A percentile compares a stretch with the other conserved stretches of the same genome.
Conservation (phyloP, 2,888 invertebrate genomes). For the Plebejus anna region DNA sequence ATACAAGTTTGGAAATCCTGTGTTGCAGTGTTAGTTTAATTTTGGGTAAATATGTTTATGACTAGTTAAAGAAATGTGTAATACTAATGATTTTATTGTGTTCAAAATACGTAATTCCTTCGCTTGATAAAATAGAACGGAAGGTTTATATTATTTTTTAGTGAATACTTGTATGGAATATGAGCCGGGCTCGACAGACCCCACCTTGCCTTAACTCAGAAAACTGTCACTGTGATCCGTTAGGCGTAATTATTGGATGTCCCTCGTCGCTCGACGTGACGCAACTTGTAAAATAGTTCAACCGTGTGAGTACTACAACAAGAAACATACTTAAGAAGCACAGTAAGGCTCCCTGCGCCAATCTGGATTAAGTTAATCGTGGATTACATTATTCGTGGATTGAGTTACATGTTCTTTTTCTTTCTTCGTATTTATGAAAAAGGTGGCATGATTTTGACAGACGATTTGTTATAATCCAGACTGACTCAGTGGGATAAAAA, state of each 20-base stretch:
- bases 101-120: no score
- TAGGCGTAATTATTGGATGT: conserved; percentile 61
- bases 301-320: background rate
- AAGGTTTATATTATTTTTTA: conserved; percentile 12
- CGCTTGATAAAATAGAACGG: no score
- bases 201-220: conserved; percentile 75
- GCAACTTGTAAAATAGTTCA: conserved; percentile 11
- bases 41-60: background rate
- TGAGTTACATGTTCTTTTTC: no score
- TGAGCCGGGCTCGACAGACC: conserved; percentile 51
- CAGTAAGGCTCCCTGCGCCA: no score
- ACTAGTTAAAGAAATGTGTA: no score
- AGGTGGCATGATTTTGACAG: no score
- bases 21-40: background rate
- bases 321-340: background rate
- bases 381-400: no score
- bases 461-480: no score
- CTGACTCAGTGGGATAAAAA: background rate
- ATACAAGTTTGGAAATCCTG: conserved; percentile 3
- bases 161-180: conserved; percentile 52
- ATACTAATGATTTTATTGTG: no score
- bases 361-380: no score
- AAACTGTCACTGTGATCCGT: conserved; percentile 75
- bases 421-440: no score
- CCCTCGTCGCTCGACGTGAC: conserved; percentile 31